Evolutionary conservation across 1,140 invertebrate species (phyloP).

Genomic region (Venturia canescens): DNA sequence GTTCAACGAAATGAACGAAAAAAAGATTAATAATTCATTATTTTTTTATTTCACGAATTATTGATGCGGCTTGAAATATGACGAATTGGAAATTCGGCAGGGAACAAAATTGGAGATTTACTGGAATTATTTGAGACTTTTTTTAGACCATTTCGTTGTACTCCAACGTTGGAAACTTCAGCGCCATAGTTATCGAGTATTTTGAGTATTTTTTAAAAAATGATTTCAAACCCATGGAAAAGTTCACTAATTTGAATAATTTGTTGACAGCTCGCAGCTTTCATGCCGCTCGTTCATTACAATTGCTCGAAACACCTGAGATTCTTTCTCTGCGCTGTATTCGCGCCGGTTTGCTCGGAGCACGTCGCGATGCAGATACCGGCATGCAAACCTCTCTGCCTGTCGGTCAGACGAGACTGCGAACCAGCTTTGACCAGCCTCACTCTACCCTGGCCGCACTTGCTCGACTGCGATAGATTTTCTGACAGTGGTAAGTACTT

Average conservation of each 20-base stretch:
- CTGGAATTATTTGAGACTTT: too few species aligned
- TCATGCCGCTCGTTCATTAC: conserved; percentile 88
- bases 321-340: conserved; percentile 94
- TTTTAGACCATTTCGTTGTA: too few species aligned
- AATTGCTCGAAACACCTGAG: conserved; percentile 91
- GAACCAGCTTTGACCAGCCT: conserved; percentile 85
- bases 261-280: conserved; percentile 83
- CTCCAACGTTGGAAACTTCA: too few species aligned
- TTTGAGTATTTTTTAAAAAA: too few species aligned
- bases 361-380: conserved; percentile 91
- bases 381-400: conserved; percentile 91
- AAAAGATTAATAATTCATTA: too few species aligned
- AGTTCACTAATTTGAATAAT: not conserved
- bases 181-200: too few species aligned
- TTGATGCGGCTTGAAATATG: too few species aligned
- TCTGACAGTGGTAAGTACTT: conserved; percentile 65
- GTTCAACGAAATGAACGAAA: too few species aligned
- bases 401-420: conserved; percentile 88
- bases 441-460: conserved; percentile 84
- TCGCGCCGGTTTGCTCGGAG: conserved; percentile 94
- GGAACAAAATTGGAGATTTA: too few species aligned
- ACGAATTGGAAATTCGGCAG: too few species aligned
- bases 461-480: conserved; percentile 84
- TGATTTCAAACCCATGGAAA: too few species aligned
- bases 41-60: too few species aligned